phyloP scores from a whole-genome alignment of 2,113 vertebrate genomes.

The Oplegnathus fasciatus region DNA sequence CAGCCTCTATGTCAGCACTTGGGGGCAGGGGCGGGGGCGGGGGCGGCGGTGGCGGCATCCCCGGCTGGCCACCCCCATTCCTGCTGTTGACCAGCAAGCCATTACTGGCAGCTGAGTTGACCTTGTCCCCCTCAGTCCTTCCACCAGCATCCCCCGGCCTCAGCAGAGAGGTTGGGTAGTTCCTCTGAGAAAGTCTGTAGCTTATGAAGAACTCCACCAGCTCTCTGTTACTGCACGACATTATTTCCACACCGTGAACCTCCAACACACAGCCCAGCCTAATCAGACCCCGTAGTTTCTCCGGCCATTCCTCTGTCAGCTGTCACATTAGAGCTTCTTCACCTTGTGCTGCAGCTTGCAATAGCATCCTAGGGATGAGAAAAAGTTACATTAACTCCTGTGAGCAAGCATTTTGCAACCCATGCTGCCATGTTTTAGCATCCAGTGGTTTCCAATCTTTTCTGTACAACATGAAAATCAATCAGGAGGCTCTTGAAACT shows the following conservation, averaged over 20 bases:
- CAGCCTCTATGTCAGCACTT: constrained; percentile 55
- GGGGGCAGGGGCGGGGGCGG: too few species aligned
- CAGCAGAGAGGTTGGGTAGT: constrained; percentile 88
- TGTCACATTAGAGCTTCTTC: constrained; percentile 30
- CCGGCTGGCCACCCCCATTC: background rate
- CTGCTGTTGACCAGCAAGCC: constrained; percentile 27
- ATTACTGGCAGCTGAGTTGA: constrained; percentile 18
- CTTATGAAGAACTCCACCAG: constrained; percentile 94
- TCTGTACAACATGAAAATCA: background rate
- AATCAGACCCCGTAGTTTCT: constrained; percentile 41
- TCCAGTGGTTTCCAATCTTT: background rate
- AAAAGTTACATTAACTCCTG: background rate
- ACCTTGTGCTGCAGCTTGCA: background rate
- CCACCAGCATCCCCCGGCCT: constrained; percentile 71
- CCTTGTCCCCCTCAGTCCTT: constrained; percentile 70
- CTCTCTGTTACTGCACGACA: constrained; percentile 86
- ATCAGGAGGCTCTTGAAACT: background rate
- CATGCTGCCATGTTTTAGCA: background rate
- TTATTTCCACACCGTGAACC: constrained; percentile 48
- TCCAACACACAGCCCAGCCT: constrained; percentile 46
- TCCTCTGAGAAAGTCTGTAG: constrained; percentile 93
- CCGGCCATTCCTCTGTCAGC: constrained; percentile 31
- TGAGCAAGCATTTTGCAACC: background rate
- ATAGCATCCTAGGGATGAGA: constrained; percentile 6
- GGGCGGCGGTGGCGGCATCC: background rate